phyloP scores from a whole-genome alignment of 2,888 invertebrate genomes.

The Conomelus anceps region DNA sequence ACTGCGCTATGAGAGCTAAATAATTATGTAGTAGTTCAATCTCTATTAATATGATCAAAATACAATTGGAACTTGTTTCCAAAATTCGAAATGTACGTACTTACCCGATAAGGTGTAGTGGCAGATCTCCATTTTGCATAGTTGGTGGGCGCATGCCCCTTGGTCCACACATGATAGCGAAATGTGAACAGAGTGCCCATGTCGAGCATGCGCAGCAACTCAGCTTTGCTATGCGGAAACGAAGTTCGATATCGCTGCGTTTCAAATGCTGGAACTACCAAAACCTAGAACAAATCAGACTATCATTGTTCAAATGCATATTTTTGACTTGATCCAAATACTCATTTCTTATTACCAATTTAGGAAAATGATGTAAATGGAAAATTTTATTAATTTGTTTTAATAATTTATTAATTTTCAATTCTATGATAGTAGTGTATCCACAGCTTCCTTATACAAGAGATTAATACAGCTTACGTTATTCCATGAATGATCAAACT shows the following conservation, averaged over 20 bases:
- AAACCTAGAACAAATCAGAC: constrained; percentile 45
- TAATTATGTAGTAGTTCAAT: too few relatives aligned
- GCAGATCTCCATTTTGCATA: constrained; percentile 74
- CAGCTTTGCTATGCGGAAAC: constrained; percentile 69
- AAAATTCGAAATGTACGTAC: constrained; percentile 10
- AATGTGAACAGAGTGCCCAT: constrained; percentile 74
- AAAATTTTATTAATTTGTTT: too few relatives aligned
- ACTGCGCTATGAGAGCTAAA: too few relatives aligned
- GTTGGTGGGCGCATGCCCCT: constrained; percentile 81
- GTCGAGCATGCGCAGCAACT: constrained; percentile 64
- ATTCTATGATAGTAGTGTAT: too few relatives aligned
- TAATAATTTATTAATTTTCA: too few relatives aligned
- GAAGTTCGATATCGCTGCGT: constrained; percentile 74
- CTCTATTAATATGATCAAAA: too few relatives aligned
- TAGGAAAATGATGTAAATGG: background rate
- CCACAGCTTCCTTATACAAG: too few relatives aligned
- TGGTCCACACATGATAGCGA: constrained; percentile 77
- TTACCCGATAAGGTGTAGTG: constrained; percentile 64
- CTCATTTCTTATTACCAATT: background rate
- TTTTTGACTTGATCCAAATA: background rate
- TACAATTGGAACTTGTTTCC: too few relatives aligned
- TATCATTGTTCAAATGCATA: background rate
- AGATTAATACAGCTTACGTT: too few relatives aligned
- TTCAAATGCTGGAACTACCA: constrained; percentile 86
- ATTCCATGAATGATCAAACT: too few relatives aligned